Evolutionary conservation across 2,113 vertebrate genomes (phyloP), one percentile per base, ranked within the genome.

Genomic region (Gorilla gorilla): DNA sequence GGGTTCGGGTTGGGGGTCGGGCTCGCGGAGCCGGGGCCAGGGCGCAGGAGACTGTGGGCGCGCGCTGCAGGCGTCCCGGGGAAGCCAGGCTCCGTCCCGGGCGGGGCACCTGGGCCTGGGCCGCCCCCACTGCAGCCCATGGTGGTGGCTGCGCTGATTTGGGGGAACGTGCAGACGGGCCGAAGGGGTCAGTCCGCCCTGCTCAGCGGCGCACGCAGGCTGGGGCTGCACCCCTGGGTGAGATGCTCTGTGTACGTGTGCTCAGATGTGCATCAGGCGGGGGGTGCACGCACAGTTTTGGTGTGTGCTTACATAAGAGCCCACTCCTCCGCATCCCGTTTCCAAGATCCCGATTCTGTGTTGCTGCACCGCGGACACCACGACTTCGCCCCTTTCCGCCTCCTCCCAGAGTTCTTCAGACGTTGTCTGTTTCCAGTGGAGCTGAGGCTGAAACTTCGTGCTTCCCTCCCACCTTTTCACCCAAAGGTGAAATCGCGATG

Each of bases 251-350:
- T 64, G 61, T 18, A 0, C 32, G 55, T 55, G 84, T 25, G 92
- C 73, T 25, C 66, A 0, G 88, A 6, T 3, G 83, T 11, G 93
- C 95, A 9, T 4, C 43, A 7, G 43, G 38, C 85, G 0, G 35
- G 79, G 94, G 82, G 76, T 40, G 94, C 90, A 43, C 22, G 86
- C 97, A 5, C 93, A 0, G 10, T 3, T 27, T 57, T 45, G 5
- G 76, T 4, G 80, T 45, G 43, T 14, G 88, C 98, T 98, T 98
- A 97, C 85, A 93, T 98, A 98, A 98, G 97, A 45, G 64, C 89
- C 93, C 93, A 40, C 95, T 97, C 95, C 98, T 85, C 95, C 94
- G 93, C 97, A 76, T 73, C 93, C 40, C 73, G 45, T 43, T 22
- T 32, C 40, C 79, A 1, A 70, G 89, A 57, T 59, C 87, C 50